phyloP scores from a whole-genome alignment of 1,140 invertebrate genomes.

The Caerostris extrusa region DNA sequence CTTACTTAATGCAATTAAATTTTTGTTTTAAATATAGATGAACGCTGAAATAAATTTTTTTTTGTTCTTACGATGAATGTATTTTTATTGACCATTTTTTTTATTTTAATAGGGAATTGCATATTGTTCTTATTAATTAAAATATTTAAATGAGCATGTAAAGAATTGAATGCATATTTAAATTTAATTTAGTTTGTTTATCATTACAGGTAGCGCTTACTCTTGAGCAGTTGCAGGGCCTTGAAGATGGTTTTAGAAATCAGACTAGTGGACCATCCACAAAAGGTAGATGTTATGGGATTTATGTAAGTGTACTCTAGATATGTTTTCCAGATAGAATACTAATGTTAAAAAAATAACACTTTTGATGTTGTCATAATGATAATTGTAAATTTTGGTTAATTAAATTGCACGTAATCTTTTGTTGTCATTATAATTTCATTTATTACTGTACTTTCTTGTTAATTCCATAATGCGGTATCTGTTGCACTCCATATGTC shows the following conservation, averaged over 20 bases:
- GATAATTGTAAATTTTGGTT: not conserved
- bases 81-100: not conserved
- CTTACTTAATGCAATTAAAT: not conserved
- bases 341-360: not conserved
- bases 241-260: constrained; percentile 83
- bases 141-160: not conserved
- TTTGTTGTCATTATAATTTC: not conserved
- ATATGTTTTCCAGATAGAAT: not conserved
- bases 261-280: constrained; percentile 76
- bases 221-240: constrained; percentile 83
- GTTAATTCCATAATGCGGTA: not conserved
- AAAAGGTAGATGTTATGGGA: constrained; percentile 80
- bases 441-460: not conserved
- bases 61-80: not conserved
- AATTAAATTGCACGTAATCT: not conserved
- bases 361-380: not conserved
- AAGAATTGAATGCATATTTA: not conserved
- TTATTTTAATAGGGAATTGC: too few species aligned
- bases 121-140: not conserved
- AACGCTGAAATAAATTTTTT: not conserved
- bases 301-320: constrained; percentile 67
- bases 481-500: not conserved
- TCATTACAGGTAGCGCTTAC: constrained; percentile 82
- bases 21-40: not conserved
- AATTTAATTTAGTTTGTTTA: not conserved